Percentiles rank a stretch among this genome's conserved stretches.
phyloP scores from a whole-genome alignment of 1,140 invertebrate species.

The Nasonia longicornis region DNA sequence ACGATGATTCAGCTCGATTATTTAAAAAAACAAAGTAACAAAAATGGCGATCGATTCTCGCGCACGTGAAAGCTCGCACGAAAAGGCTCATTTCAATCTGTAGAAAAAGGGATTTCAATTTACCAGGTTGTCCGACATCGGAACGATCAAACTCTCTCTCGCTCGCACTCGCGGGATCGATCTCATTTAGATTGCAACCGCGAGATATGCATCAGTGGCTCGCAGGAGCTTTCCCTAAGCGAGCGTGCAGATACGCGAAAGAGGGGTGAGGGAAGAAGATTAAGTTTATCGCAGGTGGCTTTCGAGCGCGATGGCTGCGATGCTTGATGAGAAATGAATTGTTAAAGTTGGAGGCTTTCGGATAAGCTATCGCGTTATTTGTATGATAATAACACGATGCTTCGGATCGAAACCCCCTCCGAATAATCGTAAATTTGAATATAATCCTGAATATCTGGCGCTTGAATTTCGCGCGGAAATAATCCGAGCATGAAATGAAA shows the following conservation, averaged over 20 bases:
- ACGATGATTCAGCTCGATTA: no score
- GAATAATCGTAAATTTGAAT: not conserved
- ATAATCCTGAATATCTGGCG: not conserved
- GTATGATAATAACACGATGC: not conserved
- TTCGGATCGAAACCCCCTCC: not conserved
- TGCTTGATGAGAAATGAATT: not conserved
- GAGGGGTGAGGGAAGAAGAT: not conserved
- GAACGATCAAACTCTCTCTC: not conserved
- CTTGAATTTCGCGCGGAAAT: not conserved
- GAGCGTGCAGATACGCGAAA: not conserved
- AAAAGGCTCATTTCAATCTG: no score
- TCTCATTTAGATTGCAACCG: conserved; percentile 8
- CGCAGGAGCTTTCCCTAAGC: not conserved
- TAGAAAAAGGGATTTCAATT: not conserved
- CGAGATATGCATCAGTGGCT: not conserved
- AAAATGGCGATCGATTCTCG: no score
- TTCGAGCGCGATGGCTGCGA: not conserved
- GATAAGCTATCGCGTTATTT: not conserved
- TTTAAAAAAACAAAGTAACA: no score
- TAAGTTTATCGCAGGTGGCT: not conserved
- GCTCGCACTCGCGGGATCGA: not conserved
- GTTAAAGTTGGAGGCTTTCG: not conserved
- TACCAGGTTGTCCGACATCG: not conserved
- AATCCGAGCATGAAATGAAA: not conserved
- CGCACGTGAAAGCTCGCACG: no score